Evolutionary conservation across 2,113 vertebrate species (phyloP), one percentile per base, ranked within the genome.

Genomic region (Felis chaus): DNA sequence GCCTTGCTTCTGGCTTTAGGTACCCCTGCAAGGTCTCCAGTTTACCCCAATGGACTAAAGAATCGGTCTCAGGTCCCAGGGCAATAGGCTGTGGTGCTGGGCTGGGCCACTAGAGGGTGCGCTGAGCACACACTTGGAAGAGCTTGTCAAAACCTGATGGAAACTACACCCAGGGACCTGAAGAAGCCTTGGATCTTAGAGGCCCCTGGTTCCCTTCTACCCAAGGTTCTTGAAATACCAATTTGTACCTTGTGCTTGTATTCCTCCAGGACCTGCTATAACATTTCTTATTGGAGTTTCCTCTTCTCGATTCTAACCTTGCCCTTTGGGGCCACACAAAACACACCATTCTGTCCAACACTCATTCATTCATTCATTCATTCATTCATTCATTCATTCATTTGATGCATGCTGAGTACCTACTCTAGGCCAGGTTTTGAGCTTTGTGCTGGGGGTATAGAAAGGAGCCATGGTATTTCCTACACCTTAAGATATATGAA

Each of bases 21-120:
- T 19, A 16, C 11, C 27, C 25, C 39, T 57, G 11, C 25, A 66
- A 76, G 16, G 21, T 48, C 29, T 12, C 4, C 14, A 25, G 57
- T 1, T 94, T 66, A 71, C 16, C 7, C 18, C 29, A 4, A 8
- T 0, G 12, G 2, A 15, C 63, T 21, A 14, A 73, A 41, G 33
- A 76, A 36, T 82, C 19, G 11, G 23, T 41, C 53, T 14, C 29
- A 95, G 1, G 16, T 2, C 4, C 23, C 7, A 0, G 25, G 45
- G 45, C 16, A 69, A 39, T 33, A 76, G 73, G 14, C 73, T 93
- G 97, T 94, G 41, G 19, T 97, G 1, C 74, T 68, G 6, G 0
- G 0, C 0, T 29, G 0, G 2, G 29, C 88, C 98, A 97, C 97
- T 86, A 98, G 98, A 93, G 97, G 96, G 97, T n/a, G 4, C 5